Conservation (phyloP, 2,888 invertebrate species). For the Limnephilus marmoratus region DNA sequence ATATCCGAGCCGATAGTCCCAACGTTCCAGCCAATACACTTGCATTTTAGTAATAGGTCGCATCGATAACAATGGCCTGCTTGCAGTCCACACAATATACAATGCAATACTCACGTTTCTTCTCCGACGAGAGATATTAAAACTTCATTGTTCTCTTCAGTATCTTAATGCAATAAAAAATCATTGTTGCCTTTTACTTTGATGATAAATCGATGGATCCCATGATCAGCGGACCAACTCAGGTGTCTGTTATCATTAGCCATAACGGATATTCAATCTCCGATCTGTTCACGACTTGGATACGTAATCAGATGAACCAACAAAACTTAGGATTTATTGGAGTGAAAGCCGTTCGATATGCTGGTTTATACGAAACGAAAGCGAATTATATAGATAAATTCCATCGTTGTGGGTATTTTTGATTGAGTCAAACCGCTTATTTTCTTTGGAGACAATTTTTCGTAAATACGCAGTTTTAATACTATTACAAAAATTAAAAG, state of each 20-base stretch:
- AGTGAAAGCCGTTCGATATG: not conserved
- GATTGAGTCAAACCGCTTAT: too few relatives aligned
- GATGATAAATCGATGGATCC: slow-evolving; percentile 47
- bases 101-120: slow-evolving; percentile 36
- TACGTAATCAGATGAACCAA: not conserved
- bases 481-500: too few relatives aligned
- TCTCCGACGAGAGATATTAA: not conserved
- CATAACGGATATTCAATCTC: not conserved
- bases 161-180: slow-evolving; percentile 43
- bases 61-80: slow-evolving; percentile 38
- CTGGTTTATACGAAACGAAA: not conserved
- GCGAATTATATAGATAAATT: not conserved
- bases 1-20: slow-evolving; percentile 6
- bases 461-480: too few relatives aligned
- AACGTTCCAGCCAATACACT: not conserved
- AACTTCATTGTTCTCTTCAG: slow-evolving; percentile 30
- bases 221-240: slow-evolving; percentile 33
- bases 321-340: not conserved
- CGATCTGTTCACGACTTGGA: slow-evolving; percentile 19
- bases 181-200: slow-evolving; percentile 40
- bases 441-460: too few relatives aligned
- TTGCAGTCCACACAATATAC: slow-evolving; percentile 11
- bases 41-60: slow-evolving; percentile 37
- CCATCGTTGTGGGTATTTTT: too few relatives aligned
- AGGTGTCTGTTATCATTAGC: slow-evolving; percentile 27